Conservation (phyloP, 1,140 invertebrate species). For the Trachymyrmex septentrionalis region DNA sequence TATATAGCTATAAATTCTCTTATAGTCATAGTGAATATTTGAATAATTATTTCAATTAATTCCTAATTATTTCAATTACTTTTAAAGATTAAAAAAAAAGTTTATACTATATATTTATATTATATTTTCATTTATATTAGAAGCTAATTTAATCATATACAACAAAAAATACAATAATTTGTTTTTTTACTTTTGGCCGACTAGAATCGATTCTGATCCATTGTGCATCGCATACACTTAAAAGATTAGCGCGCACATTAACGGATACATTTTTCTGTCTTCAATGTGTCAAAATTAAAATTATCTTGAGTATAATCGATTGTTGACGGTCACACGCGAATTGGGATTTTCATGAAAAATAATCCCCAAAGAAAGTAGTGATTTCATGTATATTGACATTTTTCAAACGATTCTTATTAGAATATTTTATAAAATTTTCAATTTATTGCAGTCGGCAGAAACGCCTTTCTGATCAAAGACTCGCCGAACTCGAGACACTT, state of each 20-base stretch:
- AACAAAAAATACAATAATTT: no score
- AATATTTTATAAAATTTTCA: constrained; percentile 14
- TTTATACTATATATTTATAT: no score
- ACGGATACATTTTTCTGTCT: background rate
- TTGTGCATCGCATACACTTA: background rate
- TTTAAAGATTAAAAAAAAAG: no score
- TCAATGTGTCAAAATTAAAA: background rate
- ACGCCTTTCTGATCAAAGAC: constrained; percentile 89
- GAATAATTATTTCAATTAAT: no score
- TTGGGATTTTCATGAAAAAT: constrained; percentile 8
- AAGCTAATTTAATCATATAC: no score
- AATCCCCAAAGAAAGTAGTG: constrained; percentile 23
- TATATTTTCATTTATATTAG: no score
- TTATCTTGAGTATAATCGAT: background rate
- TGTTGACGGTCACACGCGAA: background rate
- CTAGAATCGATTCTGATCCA: no score
- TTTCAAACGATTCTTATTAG: no score
- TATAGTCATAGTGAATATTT: no score
- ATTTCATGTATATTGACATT: background rate
- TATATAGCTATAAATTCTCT: no score
- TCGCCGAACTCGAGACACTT: constrained; percentile 89
- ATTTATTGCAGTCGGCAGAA: constrained; percentile 84
- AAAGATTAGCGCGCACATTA: constrained; percentile 63
- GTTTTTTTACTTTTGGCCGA: no score
- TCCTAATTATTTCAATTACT: no score